A percentile compares a stretch with the other conserved stretches of the same genome.
Evolutionary conservation across 2,797 vertebrate species (phyloP).

Genomic region (Lepilemur septentrionalis): DNA sequence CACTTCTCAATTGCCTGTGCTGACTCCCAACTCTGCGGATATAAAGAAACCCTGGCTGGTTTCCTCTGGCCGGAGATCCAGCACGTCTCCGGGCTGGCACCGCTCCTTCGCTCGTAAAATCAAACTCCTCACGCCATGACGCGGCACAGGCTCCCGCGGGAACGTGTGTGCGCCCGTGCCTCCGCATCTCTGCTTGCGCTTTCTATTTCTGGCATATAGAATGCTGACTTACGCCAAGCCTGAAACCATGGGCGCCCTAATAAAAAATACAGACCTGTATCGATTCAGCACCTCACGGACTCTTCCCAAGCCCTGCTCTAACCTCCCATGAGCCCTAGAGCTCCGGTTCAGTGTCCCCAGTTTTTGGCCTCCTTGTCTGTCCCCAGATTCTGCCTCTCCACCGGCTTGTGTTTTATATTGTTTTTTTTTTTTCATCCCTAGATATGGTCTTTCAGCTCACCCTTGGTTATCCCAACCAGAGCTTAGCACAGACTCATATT

Average conservation of each 20-base stretch:
- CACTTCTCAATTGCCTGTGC: neutral
- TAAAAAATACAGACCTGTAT: neutral
- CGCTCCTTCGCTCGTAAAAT: neutral
- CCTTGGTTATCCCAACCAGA: neutral
- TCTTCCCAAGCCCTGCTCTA: neutral
- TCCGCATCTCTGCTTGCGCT: neutral
- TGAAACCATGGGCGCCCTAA: neutral
- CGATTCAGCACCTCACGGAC: fast-evolving
- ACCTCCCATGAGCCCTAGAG: neutral
- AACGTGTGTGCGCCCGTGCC: fast-evolving
- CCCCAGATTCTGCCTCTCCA: too few species aligned
- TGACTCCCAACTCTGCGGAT: neutral
- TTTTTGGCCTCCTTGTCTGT: neutral
- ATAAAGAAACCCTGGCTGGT: neutral
- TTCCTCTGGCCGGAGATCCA: neutral
- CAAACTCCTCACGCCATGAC: neutral
- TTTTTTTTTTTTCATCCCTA: neutral
- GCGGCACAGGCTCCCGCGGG: neutral
- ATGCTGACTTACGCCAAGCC: neutral
- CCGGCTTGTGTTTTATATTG: neutral
- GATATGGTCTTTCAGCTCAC: neutral
- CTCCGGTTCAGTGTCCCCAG: neutral
- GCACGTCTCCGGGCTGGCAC: neutral
- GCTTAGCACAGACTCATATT: neutral
- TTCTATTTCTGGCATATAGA: neutral